A percentile compares a stretch with the other conserved stretches of the same genome.
Conservation (phyloP, 1,140 invertebrate species). For the Phymastichus coffea region DNA sequence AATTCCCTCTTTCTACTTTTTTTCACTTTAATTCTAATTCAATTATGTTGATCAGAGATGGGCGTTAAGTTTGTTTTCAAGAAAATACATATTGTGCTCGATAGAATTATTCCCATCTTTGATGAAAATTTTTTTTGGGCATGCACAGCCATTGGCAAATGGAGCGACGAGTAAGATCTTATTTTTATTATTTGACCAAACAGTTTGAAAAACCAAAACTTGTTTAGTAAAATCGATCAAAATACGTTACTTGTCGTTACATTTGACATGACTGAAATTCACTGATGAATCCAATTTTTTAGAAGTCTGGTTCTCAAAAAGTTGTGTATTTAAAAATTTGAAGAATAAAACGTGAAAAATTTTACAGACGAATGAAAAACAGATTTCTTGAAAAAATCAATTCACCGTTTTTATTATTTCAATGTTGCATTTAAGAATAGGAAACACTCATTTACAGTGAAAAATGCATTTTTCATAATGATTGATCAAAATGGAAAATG, state of each 20-base stretch:
- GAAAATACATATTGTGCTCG: no score
- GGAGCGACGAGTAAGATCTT: constrained; percentile 18
- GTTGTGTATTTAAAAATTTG: neutral
- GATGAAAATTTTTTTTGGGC: constrained; percentile 7
- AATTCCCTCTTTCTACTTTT: constrained; percentile 11
- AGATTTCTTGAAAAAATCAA: no score
- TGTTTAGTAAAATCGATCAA: neutral
- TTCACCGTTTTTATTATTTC: no score
- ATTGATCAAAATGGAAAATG: no score
- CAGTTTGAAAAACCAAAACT: neutral
- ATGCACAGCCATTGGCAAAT: constrained; percentile 13
- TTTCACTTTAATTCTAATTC: constrained; percentile 5
- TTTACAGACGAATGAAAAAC: no score
- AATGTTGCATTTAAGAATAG: no score
- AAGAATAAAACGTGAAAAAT: no score
- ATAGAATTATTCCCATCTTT: constrained; percentile 4
- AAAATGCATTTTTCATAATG: no score
- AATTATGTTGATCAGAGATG: constrained; percentile 9
- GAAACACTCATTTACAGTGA: no score
- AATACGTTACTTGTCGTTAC: constrained; percentile 24
- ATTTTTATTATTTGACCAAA: neutral
- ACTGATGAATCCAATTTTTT: constrained; percentile 15
- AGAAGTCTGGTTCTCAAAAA: no score
- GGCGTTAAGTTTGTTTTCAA: neutral
- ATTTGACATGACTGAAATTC: constrained; percentile 3